phyloP scores from a whole-genome alignment of 1,140 invertebrate genomes.

The Ooceraea biroi region DNA sequence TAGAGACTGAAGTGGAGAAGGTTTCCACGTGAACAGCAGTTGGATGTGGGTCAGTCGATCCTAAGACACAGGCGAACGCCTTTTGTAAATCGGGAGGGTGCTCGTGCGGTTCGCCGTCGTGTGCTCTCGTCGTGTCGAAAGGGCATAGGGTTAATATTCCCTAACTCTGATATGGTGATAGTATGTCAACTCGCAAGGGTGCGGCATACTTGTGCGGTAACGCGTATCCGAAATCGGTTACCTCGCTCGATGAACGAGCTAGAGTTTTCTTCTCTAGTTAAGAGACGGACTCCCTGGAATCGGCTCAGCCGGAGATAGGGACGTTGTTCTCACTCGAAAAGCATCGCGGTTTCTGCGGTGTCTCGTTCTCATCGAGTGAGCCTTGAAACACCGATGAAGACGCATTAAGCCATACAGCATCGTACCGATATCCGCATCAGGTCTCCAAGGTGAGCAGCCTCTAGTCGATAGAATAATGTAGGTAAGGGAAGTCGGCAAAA shows the following conservation, averaged over 20 bases:
- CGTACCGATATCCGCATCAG: slow-evolving; percentile 64
- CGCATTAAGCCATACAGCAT: no score
- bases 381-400: background rate
- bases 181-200: no score
- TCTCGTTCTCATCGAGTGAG: slow-evolving; percentile 80
- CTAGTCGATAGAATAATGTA: slow-evolving; percentile 96
- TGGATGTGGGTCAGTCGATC: slow-evolving; percentile 25
- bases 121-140: slow-evolving; percentile 75
- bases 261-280: slow-evolving; percentile 12
- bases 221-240: background rate
- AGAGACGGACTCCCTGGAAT: background rate
- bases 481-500: slow-evolving; percentile 94
- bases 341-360: slow-evolving; percentile 75
- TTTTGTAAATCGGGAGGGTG: no score
- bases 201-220: background rate
- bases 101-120: background rate
- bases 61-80: background rate
- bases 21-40: slow-evolving; percentile 7
- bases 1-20: slow-evolving; percentile 6
- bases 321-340: no score
- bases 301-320: background rate
- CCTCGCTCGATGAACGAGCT: fast-evolving
- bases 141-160: background rate
- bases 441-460: slow-evolving; percentile 89
- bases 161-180: background rate